A percentile compares a stretch with the other conserved stretches of the same genome.
Conservation (phyloP, 2,113 vertebrate genomes). For the Peromyscus polionotus region DNA sequence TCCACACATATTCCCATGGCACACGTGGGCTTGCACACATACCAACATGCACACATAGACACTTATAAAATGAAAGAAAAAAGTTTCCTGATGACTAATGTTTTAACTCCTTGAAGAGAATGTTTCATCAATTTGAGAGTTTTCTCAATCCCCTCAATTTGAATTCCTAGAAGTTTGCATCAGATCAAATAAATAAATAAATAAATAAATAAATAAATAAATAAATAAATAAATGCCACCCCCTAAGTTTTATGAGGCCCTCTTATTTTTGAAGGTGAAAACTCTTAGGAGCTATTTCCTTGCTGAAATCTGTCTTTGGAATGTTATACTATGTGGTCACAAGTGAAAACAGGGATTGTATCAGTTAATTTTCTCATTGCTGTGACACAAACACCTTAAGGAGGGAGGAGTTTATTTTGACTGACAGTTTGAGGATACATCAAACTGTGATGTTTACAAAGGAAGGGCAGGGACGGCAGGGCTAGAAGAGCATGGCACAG, state of each 20-base stretch:
- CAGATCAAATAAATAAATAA: not conserved
- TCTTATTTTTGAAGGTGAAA: not conserved
- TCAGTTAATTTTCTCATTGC: not conserved
- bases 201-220: not conserved
- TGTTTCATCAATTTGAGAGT: not conserved
- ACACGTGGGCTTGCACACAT: not conserved
- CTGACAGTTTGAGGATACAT: too few relatives aligned
- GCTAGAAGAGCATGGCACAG: not conserved
- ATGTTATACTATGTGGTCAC: not conserved
- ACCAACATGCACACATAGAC: not conserved
- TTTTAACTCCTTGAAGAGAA: not conserved
- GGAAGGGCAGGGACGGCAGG: accelerated
- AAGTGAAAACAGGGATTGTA: not conserved
- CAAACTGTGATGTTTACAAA: not conserved
- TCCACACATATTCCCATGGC: not conserved
- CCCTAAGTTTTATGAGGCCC: not conserved
- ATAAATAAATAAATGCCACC: not conserved
- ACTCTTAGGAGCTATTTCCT: too few relatives aligned
- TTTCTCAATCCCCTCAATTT: constrained; percentile 12
- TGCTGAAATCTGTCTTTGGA: not conserved
- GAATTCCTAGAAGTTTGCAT: not conserved
- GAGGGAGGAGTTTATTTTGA: not conserved
- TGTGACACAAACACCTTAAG: not conserved
- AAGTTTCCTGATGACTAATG: not conserved
- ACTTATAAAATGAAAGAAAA: not conserved